A percentile compares a stretch with the other conserved stretches of the same genome.
phyloP scores from a whole-genome alignment of 2,888 invertebrate species.

The Sinopyrophorus schimmeli region DNA sequence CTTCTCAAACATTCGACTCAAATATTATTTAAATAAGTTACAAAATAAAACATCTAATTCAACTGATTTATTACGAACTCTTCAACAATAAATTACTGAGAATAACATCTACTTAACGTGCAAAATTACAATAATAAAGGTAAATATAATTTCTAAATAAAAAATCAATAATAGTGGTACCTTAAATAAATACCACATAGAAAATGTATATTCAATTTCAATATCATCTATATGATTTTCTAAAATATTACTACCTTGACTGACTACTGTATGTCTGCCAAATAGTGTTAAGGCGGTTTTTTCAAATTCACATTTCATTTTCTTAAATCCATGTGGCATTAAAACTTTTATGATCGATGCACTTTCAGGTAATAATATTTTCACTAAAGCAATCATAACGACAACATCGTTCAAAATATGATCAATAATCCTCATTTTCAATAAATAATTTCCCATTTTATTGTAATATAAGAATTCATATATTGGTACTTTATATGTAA shows the following conservation, averaged over 20 bases:
- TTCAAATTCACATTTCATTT: slow-evolving; percentile 11
- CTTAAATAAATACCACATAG: slow-evolving; percentile 9
- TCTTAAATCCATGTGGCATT: slow-evolving; percentile 25
- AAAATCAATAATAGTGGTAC: slow-evolving; percentile 7
- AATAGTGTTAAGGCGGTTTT: slow-evolving; percentile 29
- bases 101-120: no score
- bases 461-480: slow-evolving; percentile 36
- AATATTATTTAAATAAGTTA: no score
- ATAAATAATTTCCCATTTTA: slow-evolving; percentile 16
- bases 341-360: slow-evolving; percentile 22
- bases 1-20: no score
- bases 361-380: slow-evolving; percentile 38
- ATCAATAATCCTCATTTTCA: slow-evolving; percentile 38
- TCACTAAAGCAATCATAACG: slow-evolving; percentile 34
- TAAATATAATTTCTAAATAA: slow-evolving; percentile 8
- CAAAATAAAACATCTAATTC: no score
- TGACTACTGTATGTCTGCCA: slow-evolving; percentile 34
- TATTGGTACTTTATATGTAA: slow-evolving; percentile 37
- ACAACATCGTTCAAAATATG: slow-evolving; percentile 37
- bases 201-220: slow-evolving; percentile 32
- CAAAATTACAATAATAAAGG: slow-evolving; percentile 1
- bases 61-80: no score
- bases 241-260: slow-evolving; percentile 33
- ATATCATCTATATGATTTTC: slow-evolving; percentile 36
- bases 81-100: no score